Base-by-base conservation (phyloP, 2,888 invertebrate genomes). In the Acanthosoma haemorrhoidale region DNA sequence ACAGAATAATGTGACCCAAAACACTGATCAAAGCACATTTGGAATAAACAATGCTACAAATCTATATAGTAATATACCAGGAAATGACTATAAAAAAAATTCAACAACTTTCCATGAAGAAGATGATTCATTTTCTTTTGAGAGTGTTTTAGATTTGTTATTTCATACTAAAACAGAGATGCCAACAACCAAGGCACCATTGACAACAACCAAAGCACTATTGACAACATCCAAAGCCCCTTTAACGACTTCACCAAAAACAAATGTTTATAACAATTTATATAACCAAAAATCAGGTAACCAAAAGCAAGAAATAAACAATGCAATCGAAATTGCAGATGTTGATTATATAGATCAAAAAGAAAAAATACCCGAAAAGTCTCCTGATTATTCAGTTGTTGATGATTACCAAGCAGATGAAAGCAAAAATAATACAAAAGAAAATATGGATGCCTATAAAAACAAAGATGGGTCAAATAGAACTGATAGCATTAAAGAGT, bases 141-240 rank as follows among this genome's bases (percentile, higher is more conserved):
- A 86, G 67, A 86, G 83, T 75, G 84, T 88, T 4, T 78, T 87
- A 15, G 84, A 88, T 76, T 79, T 87, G n/a, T 78, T 88, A 21
- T 82, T 88, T 31, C 51, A 25, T 51, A 51, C 25, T 2, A n/a
- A n/a, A n/a, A n/a, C n/a, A 72, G 83, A 83, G 69, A 83, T 38
- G 73, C 68, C 4, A 13, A 4, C 21, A n/a, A 51, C 51, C 6
- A 21, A 51, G 29, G 29, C 51, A 9, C 51, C 51, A 51, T 51
- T 25, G 3, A 68, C 67, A 11, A 34, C 59, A 57, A 69, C 57
- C 43, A 31, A 39, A 34, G 36, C 63, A 6, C n/a, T n/a, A n/a
- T n/a, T n/a, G n/a, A n/a, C n/a, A n/a, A n/a, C n/a, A 51, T 18
- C 8, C 36, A 60, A 41, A n/a, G 57, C 25, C 15, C 38, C 39